A percentile compares a stretch with the other conserved stretches of the same genome.
Conservation (phyloP, 2,113 vertebrate species). For the Ceyx margarethae region DNA sequence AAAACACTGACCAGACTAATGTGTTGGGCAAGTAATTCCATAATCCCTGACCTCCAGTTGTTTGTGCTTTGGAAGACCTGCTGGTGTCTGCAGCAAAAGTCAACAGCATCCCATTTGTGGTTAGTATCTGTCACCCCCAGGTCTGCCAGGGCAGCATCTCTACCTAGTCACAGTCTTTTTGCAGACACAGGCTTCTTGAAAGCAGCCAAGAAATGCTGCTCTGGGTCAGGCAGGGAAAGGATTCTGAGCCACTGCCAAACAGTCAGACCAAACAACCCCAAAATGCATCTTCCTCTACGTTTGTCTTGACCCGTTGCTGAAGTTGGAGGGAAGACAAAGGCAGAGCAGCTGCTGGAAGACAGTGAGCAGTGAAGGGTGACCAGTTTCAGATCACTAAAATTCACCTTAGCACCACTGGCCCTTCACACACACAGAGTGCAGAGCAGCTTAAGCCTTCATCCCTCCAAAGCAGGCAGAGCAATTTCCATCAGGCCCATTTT, state of each 20-base stretch:
- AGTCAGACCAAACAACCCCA: not conserved
- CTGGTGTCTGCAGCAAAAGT: not conserved
- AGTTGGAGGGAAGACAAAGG: not conserved
- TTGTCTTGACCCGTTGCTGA: not conserved
- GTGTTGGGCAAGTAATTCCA: too few relatives aligned
- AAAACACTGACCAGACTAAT: not conserved
- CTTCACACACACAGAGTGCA: not conserved
- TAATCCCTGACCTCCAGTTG: not conserved
- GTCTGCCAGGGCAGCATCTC: not conserved
- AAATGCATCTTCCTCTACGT: not conserved
- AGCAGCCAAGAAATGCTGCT: not conserved
- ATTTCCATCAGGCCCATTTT: not conserved
- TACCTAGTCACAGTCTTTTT: not conserved
- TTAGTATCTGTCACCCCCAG: accelerated
- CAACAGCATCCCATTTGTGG: not conserved
- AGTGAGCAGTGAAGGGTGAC: not conserved
- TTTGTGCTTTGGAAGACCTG: not conserved
- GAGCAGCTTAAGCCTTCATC: not conserved
- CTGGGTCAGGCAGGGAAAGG: not conserved
- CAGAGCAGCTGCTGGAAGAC: constrained; percentile 23
- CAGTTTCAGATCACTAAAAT: constrained; percentile 38
- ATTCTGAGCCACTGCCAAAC: not conserved
- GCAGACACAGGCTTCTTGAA: not conserved
- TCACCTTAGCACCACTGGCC: not conserved
- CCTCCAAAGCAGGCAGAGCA: not conserved